Percentiles rank a stretch among this genome's conserved stretches.
These are phyloP conservation scores for Sternarchorhynchus goeldii DNA, from an alignment of 2,797 vertebrate genomes.

Conservation along the genomic window DNA sequence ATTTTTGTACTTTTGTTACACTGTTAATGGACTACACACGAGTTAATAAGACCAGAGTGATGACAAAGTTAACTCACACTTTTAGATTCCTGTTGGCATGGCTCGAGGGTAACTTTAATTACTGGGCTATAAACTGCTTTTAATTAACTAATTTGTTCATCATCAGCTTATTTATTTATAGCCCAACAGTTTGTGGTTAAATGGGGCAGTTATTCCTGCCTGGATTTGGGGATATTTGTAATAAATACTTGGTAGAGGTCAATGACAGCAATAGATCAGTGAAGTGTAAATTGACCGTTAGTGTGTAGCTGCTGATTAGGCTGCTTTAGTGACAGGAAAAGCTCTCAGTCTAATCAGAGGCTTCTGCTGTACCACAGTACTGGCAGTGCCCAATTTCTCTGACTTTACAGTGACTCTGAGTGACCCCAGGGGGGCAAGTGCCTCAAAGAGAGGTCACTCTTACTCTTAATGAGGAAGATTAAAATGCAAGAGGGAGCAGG, in stretches of 20 bases:
- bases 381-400: background rate
- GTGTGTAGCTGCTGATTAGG: conserved; percentile 15
- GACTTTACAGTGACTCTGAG: conserved; percentile 5
- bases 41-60: conserved; percentile 25
- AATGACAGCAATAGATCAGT: conserved; percentile 45
- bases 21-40: background rate
- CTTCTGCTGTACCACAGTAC: background rate
- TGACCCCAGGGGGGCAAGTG: conserved; percentile 14
- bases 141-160: conserved; percentile 39
- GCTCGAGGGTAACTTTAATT: conserved; percentile 7
- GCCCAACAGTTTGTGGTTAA: conserved; percentile 34
- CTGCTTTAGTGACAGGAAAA: conserved; percentile 42
- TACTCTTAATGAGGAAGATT: conserved; percentile 32
- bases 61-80: conserved; percentile 29
- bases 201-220: conserved; percentile 35
- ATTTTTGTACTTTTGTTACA: background rate
- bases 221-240: conserved; percentile 38
- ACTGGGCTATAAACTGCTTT: conserved; percentile 30
- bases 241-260: conserved; percentile 34
- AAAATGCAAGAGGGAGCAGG: background rate
- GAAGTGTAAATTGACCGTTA: conserved; percentile 35
- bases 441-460: conserved; percentile 17
- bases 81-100: conserved; percentile 22
- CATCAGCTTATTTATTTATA: conserved; percentile 44
- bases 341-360: conserved; percentile 40